Evolutionary conservation across 2,797 vertebrate genomes (phyloP).

Genomic region (Cossypha polioptera): DNA sequence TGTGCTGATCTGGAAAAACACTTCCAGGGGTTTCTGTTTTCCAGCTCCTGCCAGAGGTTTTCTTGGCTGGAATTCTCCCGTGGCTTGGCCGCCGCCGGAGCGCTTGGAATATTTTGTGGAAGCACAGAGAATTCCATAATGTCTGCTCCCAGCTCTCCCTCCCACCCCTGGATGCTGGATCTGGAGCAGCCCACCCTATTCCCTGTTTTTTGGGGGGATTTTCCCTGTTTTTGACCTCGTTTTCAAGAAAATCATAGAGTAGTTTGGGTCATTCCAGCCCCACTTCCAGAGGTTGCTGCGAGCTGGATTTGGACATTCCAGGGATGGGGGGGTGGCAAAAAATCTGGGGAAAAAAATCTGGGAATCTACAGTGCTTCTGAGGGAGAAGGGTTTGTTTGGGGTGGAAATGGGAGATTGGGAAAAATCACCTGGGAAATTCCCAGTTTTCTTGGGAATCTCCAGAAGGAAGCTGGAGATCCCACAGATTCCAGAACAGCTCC

Average conservation of each 20-base stretch:
- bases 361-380: rapidly evolving
- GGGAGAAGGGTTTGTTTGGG: no score
- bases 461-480: background rate
- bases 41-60: background rate
- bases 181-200: background rate
- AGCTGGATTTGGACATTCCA: background rate
- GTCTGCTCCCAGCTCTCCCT: background rate
- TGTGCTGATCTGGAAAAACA: slow-evolving; percentile 67
- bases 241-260: background rate
- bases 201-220: background rate
- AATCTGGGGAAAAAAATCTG: background rate
- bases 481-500: rapidly evolving
- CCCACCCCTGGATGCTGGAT: background rate
- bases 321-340: background rate
- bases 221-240: rapidly evolving
- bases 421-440: background rate
- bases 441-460: background rate
- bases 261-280: background rate
- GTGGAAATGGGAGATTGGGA: background rate
- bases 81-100: background rate
- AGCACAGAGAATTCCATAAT: background rate
- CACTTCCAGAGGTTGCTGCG: background rate
- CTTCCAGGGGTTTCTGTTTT: slow-evolving; percentile 19
- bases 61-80: slow-evolving; percentile 32
- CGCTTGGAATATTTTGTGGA: background rate